Evolutionary conservation across 2,888 invertebrate genomes (phyloP).

Genomic region (Odontocolon sp.): DNA sequence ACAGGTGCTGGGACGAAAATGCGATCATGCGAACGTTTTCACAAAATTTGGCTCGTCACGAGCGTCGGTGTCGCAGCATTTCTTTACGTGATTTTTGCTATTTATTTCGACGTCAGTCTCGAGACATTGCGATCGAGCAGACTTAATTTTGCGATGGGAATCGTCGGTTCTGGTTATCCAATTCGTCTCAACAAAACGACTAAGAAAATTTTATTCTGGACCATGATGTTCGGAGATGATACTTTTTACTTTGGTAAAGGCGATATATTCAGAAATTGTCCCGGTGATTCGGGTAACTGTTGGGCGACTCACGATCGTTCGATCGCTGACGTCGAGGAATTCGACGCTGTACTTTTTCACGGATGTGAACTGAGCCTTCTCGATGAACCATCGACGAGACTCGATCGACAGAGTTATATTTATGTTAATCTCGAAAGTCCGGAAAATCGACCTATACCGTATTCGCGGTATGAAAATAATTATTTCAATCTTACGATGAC

Average conservation of each 20-base stretch:
- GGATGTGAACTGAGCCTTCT: slow-evolving; percentile 73
- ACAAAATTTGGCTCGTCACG: slow-evolving; percentile 42
- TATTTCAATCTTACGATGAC: slow-evolving; percentile 84
- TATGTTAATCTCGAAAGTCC: slow-evolving; percentile 82
- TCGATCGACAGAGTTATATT: slow-evolving; percentile 81
- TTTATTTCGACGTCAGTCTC: slow-evolving; percentile 52
- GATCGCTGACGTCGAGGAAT: slow-evolving; percentile 77
- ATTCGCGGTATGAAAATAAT: slow-evolving; percentile 64
- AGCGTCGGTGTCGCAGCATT: slow-evolving; percentile 36
- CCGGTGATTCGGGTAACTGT: slow-evolving; percentile 80
- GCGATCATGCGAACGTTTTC: slow-evolving; percentile 20
- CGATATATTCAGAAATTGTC: slow-evolving; percentile 64
- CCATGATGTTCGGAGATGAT: slow-evolving; percentile 70
- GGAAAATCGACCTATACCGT: slow-evolving; percentile 64
- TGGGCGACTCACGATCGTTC: slow-evolving; percentile 79
- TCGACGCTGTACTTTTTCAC: slow-evolving; percentile 83
- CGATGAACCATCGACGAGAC: slow-evolving; percentile 78
- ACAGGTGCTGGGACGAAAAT: slow-evolving; percentile 10
- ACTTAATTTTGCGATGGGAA: neutral
- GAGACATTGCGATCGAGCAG: slow-evolving; percentile 22
- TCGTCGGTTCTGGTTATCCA: neutral
- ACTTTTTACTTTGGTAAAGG: slow-evolving; percentile 70
- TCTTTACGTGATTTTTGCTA: slow-evolving; percentile 56
- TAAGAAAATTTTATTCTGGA: slow-evolving; percentile 75
- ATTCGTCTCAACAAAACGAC: neutral